Percentiles rank a stretch among this genome's conserved stretches.
phyloP scores from a whole-genome alignment of 2,888 invertebrate species.

The Pristionchus exspectatus region DNA sequence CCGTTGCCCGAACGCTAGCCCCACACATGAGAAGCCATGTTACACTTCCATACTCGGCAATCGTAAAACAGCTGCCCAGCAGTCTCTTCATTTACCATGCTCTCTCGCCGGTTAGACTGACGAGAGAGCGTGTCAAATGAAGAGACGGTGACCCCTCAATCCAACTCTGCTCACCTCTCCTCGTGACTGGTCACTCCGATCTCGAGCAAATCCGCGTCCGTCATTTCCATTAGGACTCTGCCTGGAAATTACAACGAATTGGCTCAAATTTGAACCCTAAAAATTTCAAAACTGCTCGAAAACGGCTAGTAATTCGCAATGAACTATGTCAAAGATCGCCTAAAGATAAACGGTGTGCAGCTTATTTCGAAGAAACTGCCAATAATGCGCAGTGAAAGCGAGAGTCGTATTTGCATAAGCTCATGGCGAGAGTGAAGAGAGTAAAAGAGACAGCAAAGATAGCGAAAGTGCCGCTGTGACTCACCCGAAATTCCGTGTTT shows the following conservation, averaged over 20 bases:
- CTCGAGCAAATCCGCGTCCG: constrained; percentile 65
- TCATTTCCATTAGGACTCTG: constrained; percentile 69
- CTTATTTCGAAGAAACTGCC: neutral
- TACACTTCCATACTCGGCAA: too few relatives aligned
- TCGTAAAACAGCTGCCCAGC: too few relatives aligned
- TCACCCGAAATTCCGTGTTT: constrained; percentile 69
- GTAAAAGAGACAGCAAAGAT: neutral
- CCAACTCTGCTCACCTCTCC: constrained; percentile 59
- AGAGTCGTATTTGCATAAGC: neutral
- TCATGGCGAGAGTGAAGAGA: neutral
- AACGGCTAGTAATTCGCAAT: neutral
- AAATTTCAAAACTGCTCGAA: neutral
- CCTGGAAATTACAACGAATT: constrained; percentile 56
- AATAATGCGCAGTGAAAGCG: neutral
- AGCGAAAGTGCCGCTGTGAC: neutral
- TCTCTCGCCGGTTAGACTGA: too few relatives aligned
- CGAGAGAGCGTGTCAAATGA: too few relatives aligned
- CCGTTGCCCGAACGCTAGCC: too few relatives aligned
- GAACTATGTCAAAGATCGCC: neutral
- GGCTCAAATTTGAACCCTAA: neutral
- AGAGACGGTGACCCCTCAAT: too few relatives aligned
- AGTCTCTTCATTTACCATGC: too few relatives aligned
- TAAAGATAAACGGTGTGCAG: too few relatives aligned
- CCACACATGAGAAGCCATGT: too few relatives aligned
- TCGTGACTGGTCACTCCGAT: constrained; percentile 68